Evolutionary conservation across 2,113 vertebrate species (phyloP), one percentile per base, ranked within the genome.

Genomic region (Oreocharis arfaki): DNA sequence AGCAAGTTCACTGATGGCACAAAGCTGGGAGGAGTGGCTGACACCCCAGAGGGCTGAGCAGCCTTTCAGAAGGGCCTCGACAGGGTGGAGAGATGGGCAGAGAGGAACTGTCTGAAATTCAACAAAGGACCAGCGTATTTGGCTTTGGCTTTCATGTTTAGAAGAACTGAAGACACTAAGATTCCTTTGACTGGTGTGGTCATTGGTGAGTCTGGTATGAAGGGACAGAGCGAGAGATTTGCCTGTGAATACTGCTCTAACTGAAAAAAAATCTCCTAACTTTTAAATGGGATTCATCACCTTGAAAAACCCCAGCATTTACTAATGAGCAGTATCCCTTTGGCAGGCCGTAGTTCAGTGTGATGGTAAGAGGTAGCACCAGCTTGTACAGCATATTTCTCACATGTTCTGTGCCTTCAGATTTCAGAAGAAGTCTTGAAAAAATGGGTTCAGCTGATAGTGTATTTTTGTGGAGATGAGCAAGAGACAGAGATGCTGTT

Each of bases 401-500:
- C 13, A 39, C 22, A 2, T 74, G 6, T 77, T 81, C 56, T 96
- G 28, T 97, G 50, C 57, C 89, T 95, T 95, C 92, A 98, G 97
- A 75, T 94, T 74, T 56, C 97, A 50, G 87, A 89, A 65, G 87
- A 50, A 6, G 90, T 95, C 55, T 82, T 98, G 79, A 97, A 97
- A 88, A 97, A 96, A 85, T 99, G 99, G 99, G 97, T 97, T 90
- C 96, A 96, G 35, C 91, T 99, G 90, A 96, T 99, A 68, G 84
- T 97, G 74, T 96, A 87, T 17, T 98, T 98, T 97, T 99, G 99
- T 94, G 95, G 88, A 87, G 99, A 99, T 75, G 98, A 98, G 44
- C 98, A 98, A 87, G 98, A 99, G 65, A 97, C 76, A 33, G 98
- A 99, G 95, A 97, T 99, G 88, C 98, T 98, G 93, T 96, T 99